Base-by-base conservation (phyloP, 2,888 invertebrate genomes). In the Miltochrista miniata region DNA sequence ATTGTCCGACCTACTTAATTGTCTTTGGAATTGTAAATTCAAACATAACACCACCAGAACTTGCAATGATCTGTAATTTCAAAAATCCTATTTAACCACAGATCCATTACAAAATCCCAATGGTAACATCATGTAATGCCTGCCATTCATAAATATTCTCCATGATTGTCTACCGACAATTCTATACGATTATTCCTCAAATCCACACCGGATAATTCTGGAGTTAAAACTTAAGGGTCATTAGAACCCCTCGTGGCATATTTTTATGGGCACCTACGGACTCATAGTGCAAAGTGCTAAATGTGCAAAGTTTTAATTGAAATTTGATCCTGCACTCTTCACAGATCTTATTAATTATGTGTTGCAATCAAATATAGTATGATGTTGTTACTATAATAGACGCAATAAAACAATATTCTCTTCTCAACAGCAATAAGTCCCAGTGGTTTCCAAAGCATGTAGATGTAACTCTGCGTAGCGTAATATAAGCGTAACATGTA, bases 261-360 rank as follows among this genome's bases (percentile, higher is more conserved):
- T 85, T 87, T 87, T 83, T 85, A 81, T 72, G 74, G 79, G 79
- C 79, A 73, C 76, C 62, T 72, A 68, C 67, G 18, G 18, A 24
- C 18, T 24, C 18, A 24, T 24, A 24, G 18, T 24, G 57, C 58
- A 64, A 68, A 11, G 74, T 74, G 67, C 68, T 78, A 86, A 86
- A 88, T 86, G 87, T 68, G 71, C 55, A 73, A 88, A 88, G 76
- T 88, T 88, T 74, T 77, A 85, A 88, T 87, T 88, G 89, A 86
- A 88, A 89, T 88, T 87, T 87, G 89, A 89, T 88, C 66, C 59
- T 54, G 46, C 56, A 61, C 64, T 78, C 72, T 64, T 61, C 61
- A 60, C 62, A 56, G 54, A 55, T 50, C 54, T 53, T 58, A 15
- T 51, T 42, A 40, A 48, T 48, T 47, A 48, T 14, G 29, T 36